These are phyloP conservation scores for Ophion ellenae DNA, from an alignment of 2,888 invertebrate genomes.

Conservation along the genomic window DNA sequence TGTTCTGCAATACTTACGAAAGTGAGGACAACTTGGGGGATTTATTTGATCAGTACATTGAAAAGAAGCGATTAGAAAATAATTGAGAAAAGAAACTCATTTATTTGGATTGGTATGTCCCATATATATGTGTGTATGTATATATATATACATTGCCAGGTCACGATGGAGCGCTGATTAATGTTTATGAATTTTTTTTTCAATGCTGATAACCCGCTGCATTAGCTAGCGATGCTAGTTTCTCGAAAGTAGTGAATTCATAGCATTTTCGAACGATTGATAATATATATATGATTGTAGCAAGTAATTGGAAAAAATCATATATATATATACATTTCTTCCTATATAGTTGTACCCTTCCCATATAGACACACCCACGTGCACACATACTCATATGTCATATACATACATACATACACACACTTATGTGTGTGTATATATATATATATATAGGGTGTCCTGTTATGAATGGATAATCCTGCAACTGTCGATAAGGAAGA, in stretches of 20 bases:
- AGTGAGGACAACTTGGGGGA: no score
- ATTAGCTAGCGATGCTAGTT: slow-evolving; percentile 69
- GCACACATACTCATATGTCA: background rate
- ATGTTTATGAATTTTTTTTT: slow-evolving; percentile 26
- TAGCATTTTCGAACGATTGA: slow-evolving; percentile 68
- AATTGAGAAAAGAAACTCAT: background rate
- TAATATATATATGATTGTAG: slow-evolving; percentile 52
- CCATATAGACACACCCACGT: background rate
- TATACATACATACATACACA: slow-evolving; percentile 33
- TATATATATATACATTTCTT: slow-evolving; percentile 9
- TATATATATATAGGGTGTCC: background rate
- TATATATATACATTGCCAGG: slow-evolving; percentile 21
- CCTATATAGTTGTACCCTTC: slow-evolving; percentile 8
- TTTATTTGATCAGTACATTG: no score
- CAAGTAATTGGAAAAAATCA: slow-evolving; percentile 29
- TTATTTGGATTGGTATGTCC: slow-evolving; percentile 23
- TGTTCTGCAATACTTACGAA: no score
- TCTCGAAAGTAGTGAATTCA: slow-evolving; percentile 66
- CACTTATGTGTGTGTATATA: slow-evolving; percentile 29
- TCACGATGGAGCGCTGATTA: slow-evolving; percentile 69
- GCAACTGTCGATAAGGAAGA: no score
- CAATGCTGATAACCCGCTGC: slow-evolving; percentile 67
- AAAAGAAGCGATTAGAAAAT: no score
- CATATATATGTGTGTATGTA: background rate
- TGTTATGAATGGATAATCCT: no score